Percentiles rank a stretch among this genome's conserved stretches.
These are phyloP conservation scores for Nerophis ophidion DNA, from an alignment of 2,113 vertebrate genomes.

Conservation along the genomic window DNA sequence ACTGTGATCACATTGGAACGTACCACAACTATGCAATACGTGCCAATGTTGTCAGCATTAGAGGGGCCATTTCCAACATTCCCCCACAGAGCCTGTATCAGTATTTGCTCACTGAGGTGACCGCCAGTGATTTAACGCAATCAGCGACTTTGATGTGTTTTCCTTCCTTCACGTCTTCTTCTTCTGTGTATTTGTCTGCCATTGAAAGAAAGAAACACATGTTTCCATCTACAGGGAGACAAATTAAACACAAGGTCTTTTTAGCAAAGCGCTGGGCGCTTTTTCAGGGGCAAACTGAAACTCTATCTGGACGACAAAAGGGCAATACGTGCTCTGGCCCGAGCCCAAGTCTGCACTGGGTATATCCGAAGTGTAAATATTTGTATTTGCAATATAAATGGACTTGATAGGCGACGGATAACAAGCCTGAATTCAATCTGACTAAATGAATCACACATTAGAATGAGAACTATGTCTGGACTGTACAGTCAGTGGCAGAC, in stretches of 20 bases:
- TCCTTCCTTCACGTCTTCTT: conserved; percentile 28
- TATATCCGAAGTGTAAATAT: conserved; percentile 73
- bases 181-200: conserved; percentile 31
- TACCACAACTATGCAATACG: too few relatives aligned
- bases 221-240: conserved; percentile 51
- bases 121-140: conserved; percentile 46
- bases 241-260: conserved; percentile 66
- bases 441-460: conserved; percentile 40
- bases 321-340: conserved; percentile 66
- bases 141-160: conserved; percentile 39
- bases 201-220: conserved; percentile 63
- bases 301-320: conserved; percentile 64
- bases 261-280: conserved; percentile 56
- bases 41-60: too few relatives aligned
- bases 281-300: conserved; percentile 66
- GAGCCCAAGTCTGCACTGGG: conserved; percentile 46
- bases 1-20: too few relatives aligned
- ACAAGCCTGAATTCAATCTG: conserved; percentile 57
- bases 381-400: conserved; percentile 70
- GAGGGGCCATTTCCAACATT: not conserved
- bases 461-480: conserved; percentile 41
- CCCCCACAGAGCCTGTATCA: conserved; percentile 45
- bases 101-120: conserved; percentile 57
- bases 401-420: conserved; percentile 65
- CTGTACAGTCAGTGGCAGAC: conserved; percentile 29